Evolutionary conservation across 2,797 vertebrate species (phyloP), one percentile per base, ranked within the genome.

Genomic region (Allobates femoralis): DNA sequence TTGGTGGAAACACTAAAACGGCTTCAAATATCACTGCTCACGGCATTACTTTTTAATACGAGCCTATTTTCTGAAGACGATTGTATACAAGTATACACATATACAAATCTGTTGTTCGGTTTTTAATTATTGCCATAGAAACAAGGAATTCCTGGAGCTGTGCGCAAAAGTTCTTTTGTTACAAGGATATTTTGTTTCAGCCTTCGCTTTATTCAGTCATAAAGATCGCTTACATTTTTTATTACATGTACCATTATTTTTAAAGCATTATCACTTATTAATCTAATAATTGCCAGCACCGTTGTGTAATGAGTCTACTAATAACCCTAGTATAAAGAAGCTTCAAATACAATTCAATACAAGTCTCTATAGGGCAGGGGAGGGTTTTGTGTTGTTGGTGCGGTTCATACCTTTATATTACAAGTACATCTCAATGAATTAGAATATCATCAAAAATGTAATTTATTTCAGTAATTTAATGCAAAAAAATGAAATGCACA

Each of bases 31-130:
- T 83, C 55, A 79, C 86, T 74, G 80, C 86, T 73, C 50, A 32
- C 74, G 75, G 55, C 51, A 79, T 79, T 84, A 79, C 32, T 66
- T 30, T 83, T 79, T 84, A 87, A 84, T 84, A 82, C n/a, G 56
- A 55, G 28, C 55, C 64, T 56, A 56, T 76, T 69, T 67, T 85
- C 60, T 37, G 69, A n/a, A 75, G 77, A 81, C 79, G 77, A 77
- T 69, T 88, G 78, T 85, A 73, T 88, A 85, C 69, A 62, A 87
- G 56, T 50, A 75, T 60, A 53, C 21, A 84, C 51, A 81, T 58
- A 88, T 56, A 88, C 83, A 85, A 85, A 81, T 81, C n/a, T 85
- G 77, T 85, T 85, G 77, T 87, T 87, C 82, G 85, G 51, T 85
- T 79, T 46, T 85, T 81, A 56, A 34, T 16, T n/a, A 83, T 88